phyloP scores from a whole-genome alignment of 1,140 invertebrate species.

The Protaetia brevitarsis region DNA sequence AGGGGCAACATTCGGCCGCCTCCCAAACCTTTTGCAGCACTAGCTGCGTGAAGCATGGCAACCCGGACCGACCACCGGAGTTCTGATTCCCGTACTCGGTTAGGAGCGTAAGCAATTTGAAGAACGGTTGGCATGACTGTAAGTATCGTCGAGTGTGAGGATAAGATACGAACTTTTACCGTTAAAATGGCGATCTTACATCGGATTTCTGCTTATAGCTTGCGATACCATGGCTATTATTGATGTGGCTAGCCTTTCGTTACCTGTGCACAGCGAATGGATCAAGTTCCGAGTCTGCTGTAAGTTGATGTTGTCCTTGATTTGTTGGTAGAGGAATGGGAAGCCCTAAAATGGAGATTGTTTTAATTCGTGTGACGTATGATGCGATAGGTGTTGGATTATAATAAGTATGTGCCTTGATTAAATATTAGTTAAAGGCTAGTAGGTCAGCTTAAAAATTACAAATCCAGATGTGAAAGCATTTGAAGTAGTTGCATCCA shows the following conservation, averaged over 20 bases:
- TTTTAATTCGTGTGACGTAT: too few species aligned
- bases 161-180: conserved; percentile 16
- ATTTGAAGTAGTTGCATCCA: too few species aligned
- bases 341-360: conserved; percentile 64
- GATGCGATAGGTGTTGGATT: too few species aligned
- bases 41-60: conserved; percentile 86
- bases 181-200: conserved; percentile 57
- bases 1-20: conserved; percentile 83
- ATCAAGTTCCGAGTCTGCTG: conserved; percentile 90
- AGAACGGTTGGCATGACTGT: conserved; percentile 80
- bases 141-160: too few species aligned
- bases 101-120: conserved; percentile 79
- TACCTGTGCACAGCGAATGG: conserved; percentile 86
- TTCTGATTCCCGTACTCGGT: conserved; percentile 60
- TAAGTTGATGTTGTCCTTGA: conserved; percentile 87
- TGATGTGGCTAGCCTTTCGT: conserved; percentile 79
- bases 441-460: too few species aligned
- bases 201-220: conserved; percentile 87
- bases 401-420: too few species aligned
- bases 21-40: conserved; percentile 87
- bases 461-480: too few species aligned
- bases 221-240: conserved; percentile 85
- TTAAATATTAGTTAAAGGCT: too few species aligned
- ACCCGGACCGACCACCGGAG: conserved; percentile 69
- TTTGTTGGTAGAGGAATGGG: conserved; percentile 91